These are phyloP conservation scores for Aphidius ervi DNA, from an alignment of 1,140 invertebrate species.

Conservation along the genomic window DNA sequence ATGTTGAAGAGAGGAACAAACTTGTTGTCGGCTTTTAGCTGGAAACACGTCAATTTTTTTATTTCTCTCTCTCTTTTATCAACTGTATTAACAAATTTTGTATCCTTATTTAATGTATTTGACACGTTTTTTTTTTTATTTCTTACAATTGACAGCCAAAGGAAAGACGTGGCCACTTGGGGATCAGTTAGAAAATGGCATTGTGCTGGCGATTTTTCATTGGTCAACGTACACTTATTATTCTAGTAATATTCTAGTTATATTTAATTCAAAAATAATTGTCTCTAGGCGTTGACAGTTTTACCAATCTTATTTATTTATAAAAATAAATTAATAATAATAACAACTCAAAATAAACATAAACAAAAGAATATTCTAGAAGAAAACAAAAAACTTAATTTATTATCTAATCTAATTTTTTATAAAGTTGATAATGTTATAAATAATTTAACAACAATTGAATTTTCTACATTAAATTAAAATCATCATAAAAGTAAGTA, in stretches of 20 bases:
- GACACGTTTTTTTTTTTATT: conserved; percentile 3
- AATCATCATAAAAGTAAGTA: no score
- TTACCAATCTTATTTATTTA: background rate
- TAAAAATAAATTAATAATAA: no score
- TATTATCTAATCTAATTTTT: no score
- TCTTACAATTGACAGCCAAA: background rate
- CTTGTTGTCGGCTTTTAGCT: conserved; percentile 22
- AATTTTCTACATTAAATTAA: no score
- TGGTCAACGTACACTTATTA: conserved; percentile 25
- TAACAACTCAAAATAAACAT: no score
- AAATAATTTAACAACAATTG: no score
- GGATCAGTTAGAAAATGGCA: conserved; percentile 22
- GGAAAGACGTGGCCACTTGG: conserved; percentile 40
- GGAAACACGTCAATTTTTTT: background rate
- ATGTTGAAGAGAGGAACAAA: conserved; percentile 2
- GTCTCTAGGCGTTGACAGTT: background rate
- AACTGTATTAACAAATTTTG: background rate
- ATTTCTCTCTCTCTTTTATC: background rate
- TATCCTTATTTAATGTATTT: background rate
- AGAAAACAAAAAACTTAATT: no score
- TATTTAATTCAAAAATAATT: background rate
- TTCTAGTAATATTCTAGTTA: no score
- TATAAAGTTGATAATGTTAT: no score
- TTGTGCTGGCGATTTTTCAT: conserved; percentile 42
- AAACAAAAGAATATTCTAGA: no score